Conservation (phyloP, 1,140 invertebrate species). For the Eumeta japonica region DNA sequence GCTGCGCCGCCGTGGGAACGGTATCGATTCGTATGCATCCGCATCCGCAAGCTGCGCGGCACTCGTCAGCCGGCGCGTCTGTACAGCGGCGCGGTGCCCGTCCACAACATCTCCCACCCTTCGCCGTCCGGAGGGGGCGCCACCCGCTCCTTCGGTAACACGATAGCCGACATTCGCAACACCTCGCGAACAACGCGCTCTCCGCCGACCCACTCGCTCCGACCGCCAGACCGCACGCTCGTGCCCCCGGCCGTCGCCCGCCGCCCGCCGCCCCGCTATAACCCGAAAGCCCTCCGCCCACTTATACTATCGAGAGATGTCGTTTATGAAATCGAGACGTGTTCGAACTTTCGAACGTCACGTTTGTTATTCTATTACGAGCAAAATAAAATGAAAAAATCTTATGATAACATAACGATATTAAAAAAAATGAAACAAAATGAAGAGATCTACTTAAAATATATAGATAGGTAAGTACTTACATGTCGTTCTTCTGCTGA, state of each 20-base stretch:
- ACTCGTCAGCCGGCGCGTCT: too few species aligned
- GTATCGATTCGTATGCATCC: conserved; percentile 45
- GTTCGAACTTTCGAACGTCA: conserved; percentile 34
- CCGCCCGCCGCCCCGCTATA: too few species aligned
- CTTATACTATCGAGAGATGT: conserved; percentile 45
- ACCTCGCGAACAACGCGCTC: conserved; percentile 41
- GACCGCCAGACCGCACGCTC: conserved; percentile 19
- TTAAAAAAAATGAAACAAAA: too few species aligned
- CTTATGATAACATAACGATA: too few species aligned
- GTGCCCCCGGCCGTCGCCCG: not conserved
- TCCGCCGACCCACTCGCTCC: conserved; percentile 34
- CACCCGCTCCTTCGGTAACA: conserved; percentile 15
- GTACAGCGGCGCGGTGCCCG: too few species aligned
- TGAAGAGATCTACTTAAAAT: too few species aligned
- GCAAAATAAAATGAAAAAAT: not conserved
- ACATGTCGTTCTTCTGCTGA: conserved; percentile 70
- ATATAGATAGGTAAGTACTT: too few species aligned
- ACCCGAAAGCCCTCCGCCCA: conserved; percentile 50
- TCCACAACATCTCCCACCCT: conserved; percentile 15
- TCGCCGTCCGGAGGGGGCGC: not conserved
- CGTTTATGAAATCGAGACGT: conserved; percentile 58
- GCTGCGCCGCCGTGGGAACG: conserved; percentile 12
- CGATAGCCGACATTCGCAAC: conserved; percentile 48
- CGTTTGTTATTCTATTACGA: not conserved
- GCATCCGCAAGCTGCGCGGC: too few species aligned